These are phyloP conservation scores for Zhuqinia jingwanae DNA, from an alignment of 2,888 invertebrate genomes.

Conservation along the genomic window DNA sequence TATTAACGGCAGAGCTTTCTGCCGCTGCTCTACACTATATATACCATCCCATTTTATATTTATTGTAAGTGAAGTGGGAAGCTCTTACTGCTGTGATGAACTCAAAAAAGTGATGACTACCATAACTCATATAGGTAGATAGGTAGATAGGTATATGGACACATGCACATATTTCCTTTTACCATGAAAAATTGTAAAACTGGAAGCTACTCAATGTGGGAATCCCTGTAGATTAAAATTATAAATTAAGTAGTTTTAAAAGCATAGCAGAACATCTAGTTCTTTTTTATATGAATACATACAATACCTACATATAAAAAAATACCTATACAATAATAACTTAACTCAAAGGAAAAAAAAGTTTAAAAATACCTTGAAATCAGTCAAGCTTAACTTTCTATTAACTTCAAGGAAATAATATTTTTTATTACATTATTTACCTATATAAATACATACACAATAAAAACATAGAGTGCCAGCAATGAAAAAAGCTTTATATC, in stretches of 20 bases:
- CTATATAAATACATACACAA: too few species aligned
- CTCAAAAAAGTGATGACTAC: neutral
- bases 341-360: neutral
- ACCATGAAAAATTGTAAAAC: constrained; percentile 37
- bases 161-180: neutral
- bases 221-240: constrained; percentile 55
- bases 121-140: too few species aligned
- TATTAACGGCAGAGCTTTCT: too few species aligned
- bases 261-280: too few species aligned
- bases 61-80: too few species aligned
- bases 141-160: too few species aligned
- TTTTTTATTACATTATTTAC: neutral
- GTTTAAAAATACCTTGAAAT: constrained; percentile 18
- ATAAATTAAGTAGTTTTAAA: constrained; percentile 43
- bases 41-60: too few species aligned
- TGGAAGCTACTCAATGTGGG: constrained; percentile 42
- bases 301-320: too few species aligned
- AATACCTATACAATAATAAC: too few species aligned
- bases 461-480: too few species aligned
- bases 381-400: constrained; percentile 13
- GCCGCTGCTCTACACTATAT: too few species aligned
- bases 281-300: too few species aligned
- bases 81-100: neutral
- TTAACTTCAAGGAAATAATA: neutral
- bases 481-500: neutral